These are phyloP conservation scores for Orgyia antiqua DNA, from an alignment of 2,888 invertebrate species.

Conservation along the genomic window DNA sequence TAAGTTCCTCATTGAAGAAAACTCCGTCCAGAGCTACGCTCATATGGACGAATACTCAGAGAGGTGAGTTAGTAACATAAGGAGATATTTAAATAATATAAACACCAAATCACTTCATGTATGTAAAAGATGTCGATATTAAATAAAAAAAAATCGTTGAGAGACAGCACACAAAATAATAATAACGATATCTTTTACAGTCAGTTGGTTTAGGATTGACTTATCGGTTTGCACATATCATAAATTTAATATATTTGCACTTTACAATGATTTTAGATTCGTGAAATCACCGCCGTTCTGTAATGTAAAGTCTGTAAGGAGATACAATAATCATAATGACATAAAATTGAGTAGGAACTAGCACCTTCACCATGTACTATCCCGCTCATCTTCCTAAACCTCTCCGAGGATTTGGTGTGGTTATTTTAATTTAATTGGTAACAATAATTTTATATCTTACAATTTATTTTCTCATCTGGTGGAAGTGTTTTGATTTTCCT, in stretches of 20 bases:
- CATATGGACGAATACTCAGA: slow-evolving; percentile 98
- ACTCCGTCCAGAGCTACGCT: slow-evolving; percentile 98
- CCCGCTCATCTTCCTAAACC: slow-evolving; percentile 73
- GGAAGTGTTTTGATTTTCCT: slow-evolving; percentile 79
- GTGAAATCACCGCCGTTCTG: slow-evolving; percentile 66
- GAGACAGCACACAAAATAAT: slow-evolving; percentile 11
- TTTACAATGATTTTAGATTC: slow-evolving; percentile 68
- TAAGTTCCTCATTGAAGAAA: slow-evolving; percentile 98
- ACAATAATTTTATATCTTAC: slow-evolving; percentile 56
- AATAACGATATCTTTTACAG: slow-evolving; percentile 55
- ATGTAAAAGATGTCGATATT: slow-evolving; percentile 58
- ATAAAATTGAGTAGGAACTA: slow-evolving; percentile 58
- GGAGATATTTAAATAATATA: slow-evolving; percentile 30
- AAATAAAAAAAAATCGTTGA: slow-evolving; percentile 11
- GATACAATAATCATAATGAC: slow-evolving; percentile 54
- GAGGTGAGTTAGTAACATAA: slow-evolving; percentile 85
- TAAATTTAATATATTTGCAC: slow-evolving; percentile 66
- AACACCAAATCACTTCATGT: slow-evolving; percentile 66
- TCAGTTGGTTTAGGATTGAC: slow-evolving; percentile 56
- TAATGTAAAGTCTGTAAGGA: slow-evolving; percentile 54
- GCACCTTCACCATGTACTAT: slow-evolving; percentile 65
- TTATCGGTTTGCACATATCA: slow-evolving; percentile 62
- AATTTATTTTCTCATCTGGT: slow-evolving; percentile 73
- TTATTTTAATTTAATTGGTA: slow-evolving; percentile 67
- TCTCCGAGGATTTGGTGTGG: slow-evolving; percentile 78